Evolutionary conservation across 2,797 vertebrate species (phyloP).

Genomic region (Glossophaga mutica): DNA sequence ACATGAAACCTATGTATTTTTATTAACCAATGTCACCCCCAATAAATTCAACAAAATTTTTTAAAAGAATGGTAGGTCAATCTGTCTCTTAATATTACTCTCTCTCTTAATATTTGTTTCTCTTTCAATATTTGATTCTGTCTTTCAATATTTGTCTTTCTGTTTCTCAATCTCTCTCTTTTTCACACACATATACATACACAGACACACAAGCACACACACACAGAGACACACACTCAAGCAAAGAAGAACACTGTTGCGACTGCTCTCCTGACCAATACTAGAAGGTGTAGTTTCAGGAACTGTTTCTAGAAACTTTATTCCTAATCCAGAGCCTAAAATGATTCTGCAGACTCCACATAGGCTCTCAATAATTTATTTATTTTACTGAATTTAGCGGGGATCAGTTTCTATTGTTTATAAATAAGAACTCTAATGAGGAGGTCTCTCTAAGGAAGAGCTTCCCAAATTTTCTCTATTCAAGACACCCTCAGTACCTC

Average conservation of each 20-base stretch:
- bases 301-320: neutral
- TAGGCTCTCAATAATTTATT: neutral
- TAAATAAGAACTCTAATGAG: neutral
- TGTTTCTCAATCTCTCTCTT: neutral
- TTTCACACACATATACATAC: neutral
- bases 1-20: neutral
- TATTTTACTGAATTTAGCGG: neutral
- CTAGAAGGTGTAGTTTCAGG: neutral
- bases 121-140: neutral
- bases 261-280: neutral
- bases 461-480: neutral
- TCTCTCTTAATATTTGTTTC: neutral
- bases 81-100: neutral
- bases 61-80: neutral
- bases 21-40: neutral
- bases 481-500: too few species aligned
- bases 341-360: neutral
- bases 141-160: neutral
- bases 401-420: neutral
- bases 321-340: neutral
- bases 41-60: neutral
- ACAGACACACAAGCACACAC: too few species aligned
- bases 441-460: neutral
- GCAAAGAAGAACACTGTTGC: neutral
- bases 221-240: neutral